phyloP scores from a whole-genome alignment of 2,888 invertebrate genomes.

The Ophion costatus region DNA sequence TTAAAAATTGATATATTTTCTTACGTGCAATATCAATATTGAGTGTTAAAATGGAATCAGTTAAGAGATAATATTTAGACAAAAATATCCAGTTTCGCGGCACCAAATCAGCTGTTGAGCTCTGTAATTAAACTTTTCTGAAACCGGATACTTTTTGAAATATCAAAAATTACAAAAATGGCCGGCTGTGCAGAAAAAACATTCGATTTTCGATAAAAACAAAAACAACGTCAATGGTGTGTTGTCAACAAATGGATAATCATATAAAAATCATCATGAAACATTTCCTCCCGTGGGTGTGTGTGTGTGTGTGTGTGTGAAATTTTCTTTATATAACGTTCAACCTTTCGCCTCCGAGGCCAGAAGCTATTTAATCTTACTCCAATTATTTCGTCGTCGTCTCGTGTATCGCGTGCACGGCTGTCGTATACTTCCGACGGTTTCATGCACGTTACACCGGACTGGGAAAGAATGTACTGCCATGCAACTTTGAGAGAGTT shows the following conservation, averaged over 20 bases:
- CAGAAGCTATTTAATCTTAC: slow-evolving; percentile 55
- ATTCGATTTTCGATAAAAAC: background rate
- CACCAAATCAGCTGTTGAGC: no score
- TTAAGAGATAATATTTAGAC: no score
- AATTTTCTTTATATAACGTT: slow-evolving; percentile 14
- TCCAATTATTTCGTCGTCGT: slow-evolving; percentile 56
- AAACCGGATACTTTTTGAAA: no score
- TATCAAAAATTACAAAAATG: no score
- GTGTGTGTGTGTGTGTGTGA: background rate
- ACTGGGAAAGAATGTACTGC: slow-evolving; percentile 39
- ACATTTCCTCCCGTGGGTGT: background rate
- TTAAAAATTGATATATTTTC: no score
- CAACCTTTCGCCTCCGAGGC: slow-evolving; percentile 17
- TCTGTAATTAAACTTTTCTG: no score
- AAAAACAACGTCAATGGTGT: background rate
- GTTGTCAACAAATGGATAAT: background rate
- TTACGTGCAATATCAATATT: no score
- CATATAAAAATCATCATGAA: background rate
- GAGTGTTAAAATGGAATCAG: no score
- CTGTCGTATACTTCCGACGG: slow-evolving; percentile 10
- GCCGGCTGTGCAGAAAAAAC: background rate
- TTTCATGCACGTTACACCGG: slow-evolving; percentile 21
- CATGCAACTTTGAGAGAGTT: slow-evolving; percentile 11
- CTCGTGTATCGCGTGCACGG: slow-evolving; percentile 41
- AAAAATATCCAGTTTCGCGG: no score